A percentile compares a stretch with the other conserved stretches of the same genome.
Conservation (phyloP, 2,888 invertebrate genomes). For the Caenorhabditis drosophilae region DNA sequence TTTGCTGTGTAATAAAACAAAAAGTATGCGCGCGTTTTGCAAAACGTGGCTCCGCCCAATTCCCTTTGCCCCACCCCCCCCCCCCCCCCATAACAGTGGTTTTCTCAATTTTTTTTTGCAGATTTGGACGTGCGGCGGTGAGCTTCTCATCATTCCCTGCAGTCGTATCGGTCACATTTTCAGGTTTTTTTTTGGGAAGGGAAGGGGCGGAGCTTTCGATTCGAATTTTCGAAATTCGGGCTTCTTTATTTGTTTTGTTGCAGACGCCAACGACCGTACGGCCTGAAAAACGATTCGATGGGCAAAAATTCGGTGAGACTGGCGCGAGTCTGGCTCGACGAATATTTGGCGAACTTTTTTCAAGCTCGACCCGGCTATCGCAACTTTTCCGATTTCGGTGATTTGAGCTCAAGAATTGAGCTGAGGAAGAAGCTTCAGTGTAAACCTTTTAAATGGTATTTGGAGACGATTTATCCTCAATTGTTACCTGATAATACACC, state of each 20-base stretch:
- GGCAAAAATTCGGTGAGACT: constrained; percentile 87
- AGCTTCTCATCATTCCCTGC: constrained; percentile 88
- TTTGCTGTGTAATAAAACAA: no score
- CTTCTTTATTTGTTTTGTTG: constrained; percentile 1
- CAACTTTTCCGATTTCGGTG: constrained; percentile 79
- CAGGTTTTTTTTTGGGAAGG: no score
- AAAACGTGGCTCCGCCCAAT: neutral
- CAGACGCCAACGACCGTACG: constrained; percentile 79
- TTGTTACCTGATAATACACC: constrained; percentile 78
- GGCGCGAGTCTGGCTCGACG: constrained; percentile 96
- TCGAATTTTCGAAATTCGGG: neutral
- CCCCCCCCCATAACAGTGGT: no score
- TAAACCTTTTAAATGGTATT: constrained; percentile 90
- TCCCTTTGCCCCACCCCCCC: neutral
- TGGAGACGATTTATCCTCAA: constrained; percentile 95
- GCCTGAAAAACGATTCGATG: constrained; percentile 82
- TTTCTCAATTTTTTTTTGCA: constrained; percentile 68
- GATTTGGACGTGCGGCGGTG: constrained; percentile 97
- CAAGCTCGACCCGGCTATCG: constrained; percentile 47
- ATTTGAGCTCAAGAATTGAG: constrained; percentile 81
- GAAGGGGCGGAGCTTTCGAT: no score
- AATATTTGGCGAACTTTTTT: constrained; percentile 78
- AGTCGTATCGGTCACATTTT: constrained; percentile 96
- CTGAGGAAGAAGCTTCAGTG: constrained; percentile 85
- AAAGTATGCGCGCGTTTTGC: no score